Conservation (phyloP, 2,113 vertebrate species). For the Misgurnus anguillicaudatus region DNA sequence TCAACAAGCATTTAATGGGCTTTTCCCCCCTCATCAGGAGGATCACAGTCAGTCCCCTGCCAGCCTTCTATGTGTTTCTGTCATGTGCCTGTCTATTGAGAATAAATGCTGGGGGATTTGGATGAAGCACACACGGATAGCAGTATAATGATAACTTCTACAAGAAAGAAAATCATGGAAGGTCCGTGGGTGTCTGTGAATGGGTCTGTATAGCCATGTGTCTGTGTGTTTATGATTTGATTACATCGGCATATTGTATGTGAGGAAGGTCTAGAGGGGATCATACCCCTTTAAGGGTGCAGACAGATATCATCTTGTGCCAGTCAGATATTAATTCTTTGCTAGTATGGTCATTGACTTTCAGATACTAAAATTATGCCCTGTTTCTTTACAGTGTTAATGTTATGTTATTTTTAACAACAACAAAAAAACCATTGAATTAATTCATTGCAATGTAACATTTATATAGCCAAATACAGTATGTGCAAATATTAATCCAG, state of each 20-base stretch:
- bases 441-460: conserved; percentile 22
- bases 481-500: neutral
- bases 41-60: conserved; percentile 29
- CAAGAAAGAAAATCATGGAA: neutral
- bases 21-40: conserved; percentile 29
- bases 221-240: neutral
- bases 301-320: conserved; percentile 7
- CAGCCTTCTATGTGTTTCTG: conserved; percentile 33
- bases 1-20: conserved; percentile 24
- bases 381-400: too few species aligned
- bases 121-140: neutral
- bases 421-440: too few species aligned
- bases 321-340: conserved; percentile 15
- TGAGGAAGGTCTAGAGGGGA: neutral
- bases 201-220: neutral
- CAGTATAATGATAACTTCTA: conserved; percentile 1
- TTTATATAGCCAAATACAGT: neutral
- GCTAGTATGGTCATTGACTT: neutral
- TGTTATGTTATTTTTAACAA: too few species aligned
- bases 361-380: neutral
- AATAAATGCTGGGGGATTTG: conserved; percentile 18
- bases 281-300: neutral
- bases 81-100: neutral
- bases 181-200: neutral
- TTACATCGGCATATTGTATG: neutral